phyloP scores from a whole-genome alignment of 2,888 invertebrate genomes.

The Spodoptera picta region DNA sequence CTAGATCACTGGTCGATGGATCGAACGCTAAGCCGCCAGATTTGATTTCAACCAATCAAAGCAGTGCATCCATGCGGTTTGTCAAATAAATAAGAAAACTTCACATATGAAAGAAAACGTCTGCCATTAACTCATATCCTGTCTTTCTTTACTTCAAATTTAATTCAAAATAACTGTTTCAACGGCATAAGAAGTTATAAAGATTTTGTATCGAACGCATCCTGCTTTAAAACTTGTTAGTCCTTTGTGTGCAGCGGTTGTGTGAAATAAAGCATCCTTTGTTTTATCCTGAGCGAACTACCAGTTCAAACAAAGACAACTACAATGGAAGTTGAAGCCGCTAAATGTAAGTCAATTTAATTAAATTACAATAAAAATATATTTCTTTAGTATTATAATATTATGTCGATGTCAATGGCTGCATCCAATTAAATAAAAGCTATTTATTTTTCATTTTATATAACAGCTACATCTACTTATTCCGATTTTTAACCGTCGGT shows the following conservation, averaged over 20 bases:
- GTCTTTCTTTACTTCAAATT: constrained; percentile 66
- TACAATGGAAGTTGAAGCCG: constrained; percentile 80
- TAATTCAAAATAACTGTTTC: constrained; percentile 75
- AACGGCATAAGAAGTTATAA: constrained; percentile 69
- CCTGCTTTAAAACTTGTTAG: constrained; percentile 63
- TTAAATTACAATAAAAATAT: constrained; percentile 1
- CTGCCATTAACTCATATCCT: constrained; percentile 68
- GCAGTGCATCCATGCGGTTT: constrained; percentile 66
- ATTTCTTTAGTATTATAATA: too few species aligned
- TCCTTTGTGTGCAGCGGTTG: constrained; percentile 69
- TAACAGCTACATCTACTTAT: too few species aligned
- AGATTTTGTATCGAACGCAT: constrained; percentile 59
- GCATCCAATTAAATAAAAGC: too few species aligned
- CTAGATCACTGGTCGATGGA: constrained; percentile 72
- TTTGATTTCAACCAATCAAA: constrained; percentile 80
- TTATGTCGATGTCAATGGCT: too few species aligned
- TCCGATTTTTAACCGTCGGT: too few species aligned
- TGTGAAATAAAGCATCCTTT: constrained; percentile 32
- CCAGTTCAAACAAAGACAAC: constrained; percentile 56
- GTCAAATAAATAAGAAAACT: constrained; percentile 65
- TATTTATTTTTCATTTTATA: too few species aligned
- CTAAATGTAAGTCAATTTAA: constrained; percentile 76
- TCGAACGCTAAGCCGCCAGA: constrained; percentile 70
- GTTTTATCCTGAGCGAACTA: constrained; percentile 42
- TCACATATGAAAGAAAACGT: constrained; percentile 65